Evolutionary conservation across 2,113 vertebrate genomes (phyloP), one percentile per base, ranked within the genome.

Genomic region (Chascanopsetta lugubris): DNA sequence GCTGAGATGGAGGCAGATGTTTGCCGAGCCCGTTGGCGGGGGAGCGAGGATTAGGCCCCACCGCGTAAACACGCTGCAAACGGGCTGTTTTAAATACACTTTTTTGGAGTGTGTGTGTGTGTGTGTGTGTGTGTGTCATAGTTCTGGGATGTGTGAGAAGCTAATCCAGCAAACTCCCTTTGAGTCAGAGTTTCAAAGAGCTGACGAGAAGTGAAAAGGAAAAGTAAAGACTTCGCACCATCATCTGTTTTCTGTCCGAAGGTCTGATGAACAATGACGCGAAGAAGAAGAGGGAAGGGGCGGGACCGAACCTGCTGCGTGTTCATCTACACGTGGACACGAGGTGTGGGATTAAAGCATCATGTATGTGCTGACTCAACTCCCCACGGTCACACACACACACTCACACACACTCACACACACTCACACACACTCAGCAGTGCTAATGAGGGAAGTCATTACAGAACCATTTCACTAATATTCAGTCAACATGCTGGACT

Each of bases 1-100:
- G 61, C 18, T n/a, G 25, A 67, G 66, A 75, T 75, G 83, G 72
- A 84, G 83, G 71, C 74, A 77, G 77, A 85, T 69, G 77, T 61
- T 73, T 55, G 77, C 60, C 76, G 74, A 79, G 70, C 68, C 54
- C n/a, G 76, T 75, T 72, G 54, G 67, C 11, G n/a, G 77, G 38
- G 38, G 67, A 75, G 55, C n/a, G 48, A 60, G 66, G 38, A 53
- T 32, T 18, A 18, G 64, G 51, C 36, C 49, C 69, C 50, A 15
- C 40, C 45, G 36, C 0, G 69, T 69, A 67, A 80, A 82, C 75
- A 75, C 70, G 6, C 12, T 36, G 12, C 34, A 36, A 12, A 36
- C 47, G 21, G 48, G 45, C 29, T 50, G 49, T 29, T 68, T 61
- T 61, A 9, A 53, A 59, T 71, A 27, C 51, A 54, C 55, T 50